Evolutionary conservation across 2,113 vertebrate species (phyloP).

Genomic region (Perccottus glenii): DNA sequence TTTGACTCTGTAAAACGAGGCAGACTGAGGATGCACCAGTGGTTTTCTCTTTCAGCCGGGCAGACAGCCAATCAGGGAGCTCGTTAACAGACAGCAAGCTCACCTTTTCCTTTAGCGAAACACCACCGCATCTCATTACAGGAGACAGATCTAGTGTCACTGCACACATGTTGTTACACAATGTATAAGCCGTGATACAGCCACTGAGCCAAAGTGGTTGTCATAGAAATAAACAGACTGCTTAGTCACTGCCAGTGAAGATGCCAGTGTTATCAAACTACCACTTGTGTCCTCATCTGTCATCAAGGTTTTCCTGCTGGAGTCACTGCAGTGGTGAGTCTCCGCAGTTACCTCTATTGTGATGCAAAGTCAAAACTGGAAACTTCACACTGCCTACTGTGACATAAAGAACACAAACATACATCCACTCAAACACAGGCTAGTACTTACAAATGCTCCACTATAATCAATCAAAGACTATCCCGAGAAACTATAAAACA

Average conservation of each 20-base stretch:
- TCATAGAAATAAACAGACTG: slow-evolving; percentile 53
- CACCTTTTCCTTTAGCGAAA: slow-evolving; percentile 24
- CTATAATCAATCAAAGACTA: too few species aligned
- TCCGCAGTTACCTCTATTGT: not conserved
- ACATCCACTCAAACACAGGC: too few species aligned
- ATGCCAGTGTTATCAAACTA: not conserved
- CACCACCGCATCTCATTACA: slow-evolving; percentile 41
- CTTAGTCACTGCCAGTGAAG: slow-evolving; percentile 40
- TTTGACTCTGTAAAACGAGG: too few species aligned
- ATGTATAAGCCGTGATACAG: not conserved
- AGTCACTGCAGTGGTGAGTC: not conserved
- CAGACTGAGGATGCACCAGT: too few species aligned
- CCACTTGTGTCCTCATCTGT: not conserved
- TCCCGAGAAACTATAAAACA: not conserved
- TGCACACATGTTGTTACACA: not conserved
- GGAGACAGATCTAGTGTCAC: not conserved
- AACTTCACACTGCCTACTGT: not conserved
- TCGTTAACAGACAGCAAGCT: slow-evolving; percentile 26
- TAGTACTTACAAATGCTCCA: too few species aligned
- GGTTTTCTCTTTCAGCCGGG: not conserved
- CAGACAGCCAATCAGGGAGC: slow-evolving; percentile 8
- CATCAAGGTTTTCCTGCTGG: not conserved
- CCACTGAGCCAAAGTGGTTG: slow-evolving; percentile 34
- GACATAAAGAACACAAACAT: too few species aligned
- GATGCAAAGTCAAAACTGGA: not conserved